Percentiles rank a stretch among this genome's conserved stretches.
Evolutionary conservation across 2,113 vertebrate species (phyloP).

Genomic region (Podilymbus podiceps): DNA sequence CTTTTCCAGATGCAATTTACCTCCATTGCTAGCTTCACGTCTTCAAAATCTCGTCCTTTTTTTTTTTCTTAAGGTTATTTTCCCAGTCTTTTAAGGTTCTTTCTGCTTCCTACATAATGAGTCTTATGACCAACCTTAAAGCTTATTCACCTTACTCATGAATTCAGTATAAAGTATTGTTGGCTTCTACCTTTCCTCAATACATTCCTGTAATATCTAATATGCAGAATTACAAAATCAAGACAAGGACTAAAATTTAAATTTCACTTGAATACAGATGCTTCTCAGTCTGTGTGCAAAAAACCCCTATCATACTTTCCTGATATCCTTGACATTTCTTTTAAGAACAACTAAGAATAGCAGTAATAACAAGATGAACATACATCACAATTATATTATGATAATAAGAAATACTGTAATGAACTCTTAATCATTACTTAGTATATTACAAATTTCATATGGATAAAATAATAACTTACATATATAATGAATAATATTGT

Average conservation of each 20-base stretch:
- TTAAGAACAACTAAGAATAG: constrained; percentile 27
- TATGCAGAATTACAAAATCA: not conserved
- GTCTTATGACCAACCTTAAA: not conserved
- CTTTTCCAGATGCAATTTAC: not conserved
- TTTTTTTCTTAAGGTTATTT: not conserved
- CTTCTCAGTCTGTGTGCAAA: not conserved
- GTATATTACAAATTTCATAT: constrained; percentile 63
- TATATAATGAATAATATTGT: constrained; percentile 71
- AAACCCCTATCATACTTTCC: not conserved
- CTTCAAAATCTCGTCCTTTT: not conserved
- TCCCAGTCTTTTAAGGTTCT: not conserved
- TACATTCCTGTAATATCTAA: not conserved
- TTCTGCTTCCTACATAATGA: not conserved
- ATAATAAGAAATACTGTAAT: constrained; percentile 61
- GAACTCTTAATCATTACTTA: constrained; percentile 71
- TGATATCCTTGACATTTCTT: constrained; percentile 13
- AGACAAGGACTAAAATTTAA: not conserved
- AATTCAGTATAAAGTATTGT: not conserved
- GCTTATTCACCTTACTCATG: not conserved
- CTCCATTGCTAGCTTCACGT: not conserved
- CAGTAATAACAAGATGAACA: constrained; percentile 55
- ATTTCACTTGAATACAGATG: not conserved
- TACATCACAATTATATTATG: constrained; percentile 61
- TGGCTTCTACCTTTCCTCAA: not conserved
- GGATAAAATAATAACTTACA: constrained; percentile 67